These are phyloP conservation scores for Muscicapa comitata DNA, from an alignment of 2,797 vertebrate species.

Conservation along the genomic window DNA sequence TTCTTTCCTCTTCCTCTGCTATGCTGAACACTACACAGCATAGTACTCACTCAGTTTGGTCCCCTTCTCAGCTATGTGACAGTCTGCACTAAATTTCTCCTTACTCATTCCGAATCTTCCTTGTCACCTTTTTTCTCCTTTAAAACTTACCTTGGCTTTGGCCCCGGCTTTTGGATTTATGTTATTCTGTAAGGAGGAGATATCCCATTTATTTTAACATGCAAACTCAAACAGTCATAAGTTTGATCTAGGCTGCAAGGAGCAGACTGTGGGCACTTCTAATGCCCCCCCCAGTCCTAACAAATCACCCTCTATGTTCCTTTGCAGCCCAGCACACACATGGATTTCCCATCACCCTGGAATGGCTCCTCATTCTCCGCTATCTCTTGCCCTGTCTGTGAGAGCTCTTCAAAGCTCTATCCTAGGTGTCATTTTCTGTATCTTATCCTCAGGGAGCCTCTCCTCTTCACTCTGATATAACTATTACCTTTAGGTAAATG, in stretches of 20 bases:
- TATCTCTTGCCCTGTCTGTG: constrained; percentile 29
- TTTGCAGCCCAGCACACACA: background rate
- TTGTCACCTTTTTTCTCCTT: background rate
- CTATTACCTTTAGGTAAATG: constrained; percentile 33
- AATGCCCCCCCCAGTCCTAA: background rate
- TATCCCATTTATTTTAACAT: background rate
- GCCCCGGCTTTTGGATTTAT: background rate
- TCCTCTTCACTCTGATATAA: constrained; percentile 16
- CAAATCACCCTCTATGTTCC: background rate
- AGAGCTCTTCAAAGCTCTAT: constrained; percentile 42
- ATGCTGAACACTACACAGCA: background rate
- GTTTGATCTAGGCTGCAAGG: background rate
- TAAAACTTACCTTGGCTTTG: background rate
- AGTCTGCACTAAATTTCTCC: background rate
- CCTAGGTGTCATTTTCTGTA: constrained; percentile 7
- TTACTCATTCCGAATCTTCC: background rate
- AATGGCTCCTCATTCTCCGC: background rate
- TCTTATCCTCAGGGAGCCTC: constrained; percentile 32
- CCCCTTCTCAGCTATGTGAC: background rate
- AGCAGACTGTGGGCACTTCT: background rate
- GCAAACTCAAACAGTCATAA: background rate
- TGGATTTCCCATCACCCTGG: background rate
- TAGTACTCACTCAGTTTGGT: background rate
- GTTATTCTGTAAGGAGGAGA: background rate
- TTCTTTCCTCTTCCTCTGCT: background rate